Conservation (phyloP, 2,797 vertebrate species). For the Tapera naevia region DNA sequence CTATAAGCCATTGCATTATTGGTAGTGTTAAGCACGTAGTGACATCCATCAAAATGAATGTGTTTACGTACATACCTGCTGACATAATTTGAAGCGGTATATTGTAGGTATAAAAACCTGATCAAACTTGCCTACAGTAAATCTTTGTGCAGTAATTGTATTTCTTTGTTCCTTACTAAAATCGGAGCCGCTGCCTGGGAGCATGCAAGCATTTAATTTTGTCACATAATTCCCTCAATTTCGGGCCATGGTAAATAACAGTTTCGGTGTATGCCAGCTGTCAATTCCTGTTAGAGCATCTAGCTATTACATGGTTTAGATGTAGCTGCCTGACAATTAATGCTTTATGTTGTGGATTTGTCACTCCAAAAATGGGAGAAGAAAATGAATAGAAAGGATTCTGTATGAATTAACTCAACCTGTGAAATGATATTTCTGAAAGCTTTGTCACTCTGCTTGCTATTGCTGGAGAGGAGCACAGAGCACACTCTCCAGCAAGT, state of each 20-base stretch:
- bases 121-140: background rate
- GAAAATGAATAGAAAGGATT: conserved; percentile 1
- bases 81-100: background rate
- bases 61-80: background rate
- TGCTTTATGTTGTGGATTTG: background rate
- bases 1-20: background rate
- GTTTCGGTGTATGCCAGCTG: background rate
- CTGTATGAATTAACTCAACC: background rate
- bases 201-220: conserved; percentile 28
- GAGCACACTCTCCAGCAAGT: rapidly evolving
- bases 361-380: background rate
- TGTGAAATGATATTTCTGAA: background rate
- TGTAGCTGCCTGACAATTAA: background rate
- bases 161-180: conserved; percentile 8
- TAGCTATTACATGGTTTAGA: background rate
- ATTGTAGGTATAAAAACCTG: background rate
- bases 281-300: background rate
- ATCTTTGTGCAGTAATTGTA: background rate
- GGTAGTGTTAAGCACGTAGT: background rate
- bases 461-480: background rate
- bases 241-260: conserved; percentile 23
- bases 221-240: conserved; percentile 35
- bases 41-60: background rate
- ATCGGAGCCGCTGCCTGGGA: background rate
- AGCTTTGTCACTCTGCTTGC: background rate